Evolutionary conservation across 2,888 invertebrate genomes (phyloP).

Genomic region (Chalcosyrphus nemorum): DNA sequence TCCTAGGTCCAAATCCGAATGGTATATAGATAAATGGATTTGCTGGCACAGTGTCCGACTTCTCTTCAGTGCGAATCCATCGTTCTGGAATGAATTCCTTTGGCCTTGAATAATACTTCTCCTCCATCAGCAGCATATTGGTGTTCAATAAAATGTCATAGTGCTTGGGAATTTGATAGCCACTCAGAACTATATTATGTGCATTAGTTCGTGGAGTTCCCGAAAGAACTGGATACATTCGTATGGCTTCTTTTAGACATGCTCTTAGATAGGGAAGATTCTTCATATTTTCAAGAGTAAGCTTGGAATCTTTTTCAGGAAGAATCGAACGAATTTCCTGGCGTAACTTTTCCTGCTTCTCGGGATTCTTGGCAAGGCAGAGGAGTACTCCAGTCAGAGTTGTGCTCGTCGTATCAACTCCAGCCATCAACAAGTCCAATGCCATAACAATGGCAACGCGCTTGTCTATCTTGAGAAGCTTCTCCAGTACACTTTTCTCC

Average conservation of each 20-base stretch:
- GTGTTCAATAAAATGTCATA: constrained; percentile 89
- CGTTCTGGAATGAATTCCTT: constrained; percentile 87
- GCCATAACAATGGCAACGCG: too few species aligned
- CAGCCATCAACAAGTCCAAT: too few species aligned
- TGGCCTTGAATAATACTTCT: constrained; percentile 85
- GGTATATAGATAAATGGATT: constrained; percentile 81
- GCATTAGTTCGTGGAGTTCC: constrained; percentile 84
- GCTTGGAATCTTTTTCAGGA: constrained; percentile 79
- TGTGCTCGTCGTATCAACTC: constrained; percentile 85
- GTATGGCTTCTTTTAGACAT: constrained; percentile 87
- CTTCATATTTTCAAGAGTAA: constrained; percentile 82
- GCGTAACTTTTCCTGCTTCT: constrained; percentile 85
- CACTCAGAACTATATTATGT: constrained; percentile 84
- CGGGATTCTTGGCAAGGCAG: constrained; percentile 85
- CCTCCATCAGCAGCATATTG: constrained; percentile 85
- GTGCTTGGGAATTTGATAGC: constrained; percentile 85
- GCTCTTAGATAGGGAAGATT: constrained; percentile 86
- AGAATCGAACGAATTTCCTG: constrained; percentile 83
- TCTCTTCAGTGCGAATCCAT: constrained; percentile 83
- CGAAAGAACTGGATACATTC: constrained; percentile 85
- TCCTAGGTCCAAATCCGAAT: constrained; percentile 87
- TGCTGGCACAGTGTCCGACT: constrained; percentile 23
- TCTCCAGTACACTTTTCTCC: too few species aligned
- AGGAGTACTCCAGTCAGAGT: constrained; percentile 84
- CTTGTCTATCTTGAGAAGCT: too few species aligned